A percentile compares a stretch with the other conserved stretches of the same genome.
Conservation (phyloP, 2,113 vertebrate genomes). For the Hippocampus comes region DNA sequence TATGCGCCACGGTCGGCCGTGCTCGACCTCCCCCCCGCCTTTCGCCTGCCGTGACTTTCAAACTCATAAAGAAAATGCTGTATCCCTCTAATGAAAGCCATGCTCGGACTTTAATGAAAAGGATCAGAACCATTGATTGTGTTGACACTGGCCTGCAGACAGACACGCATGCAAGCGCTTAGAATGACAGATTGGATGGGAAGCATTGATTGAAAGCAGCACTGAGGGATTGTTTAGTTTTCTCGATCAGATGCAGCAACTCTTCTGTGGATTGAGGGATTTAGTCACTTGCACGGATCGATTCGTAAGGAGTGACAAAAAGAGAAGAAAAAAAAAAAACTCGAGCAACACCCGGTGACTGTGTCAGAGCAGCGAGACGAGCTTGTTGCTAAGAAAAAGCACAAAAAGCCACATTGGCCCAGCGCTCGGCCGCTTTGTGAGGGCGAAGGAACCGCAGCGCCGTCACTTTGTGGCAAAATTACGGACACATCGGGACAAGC, state of each 20-base stretch:
- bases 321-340: background rate
- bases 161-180: conserved; percentile 40
- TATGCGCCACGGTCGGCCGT: conserved; percentile 37
- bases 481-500: conserved; percentile 47
- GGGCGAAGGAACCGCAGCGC: conserved; percentile 56
- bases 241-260: conserved; percentile 25
- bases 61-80: conserved; percentile 46
- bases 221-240: conserved; percentile 53
- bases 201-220: conserved; percentile 59
- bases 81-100: conserved; percentile 66
- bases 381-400: conserved; percentile 62
- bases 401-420: conserved; percentile 63
- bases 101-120: conserved; percentile 64
- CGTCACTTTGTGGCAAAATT: conserved; percentile 64
- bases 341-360: background rate
- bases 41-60: conserved; percentile 46
- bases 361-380: background rate
- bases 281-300: conserved; percentile 43
- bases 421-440: conserved; percentile 48
- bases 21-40: conserved; percentile 39
- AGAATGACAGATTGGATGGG: conserved; percentile 50
- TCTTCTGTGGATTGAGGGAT: conserved; percentile 50
- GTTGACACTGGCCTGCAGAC: conserved; percentile 39
- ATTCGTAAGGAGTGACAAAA: conserved; percentile 29
- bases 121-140: conserved; percentile 64